These are phyloP conservation scores for Volucella inanis DNA, from an alignment of 2,888 invertebrate species.

Conservation along the genomic window DNA sequence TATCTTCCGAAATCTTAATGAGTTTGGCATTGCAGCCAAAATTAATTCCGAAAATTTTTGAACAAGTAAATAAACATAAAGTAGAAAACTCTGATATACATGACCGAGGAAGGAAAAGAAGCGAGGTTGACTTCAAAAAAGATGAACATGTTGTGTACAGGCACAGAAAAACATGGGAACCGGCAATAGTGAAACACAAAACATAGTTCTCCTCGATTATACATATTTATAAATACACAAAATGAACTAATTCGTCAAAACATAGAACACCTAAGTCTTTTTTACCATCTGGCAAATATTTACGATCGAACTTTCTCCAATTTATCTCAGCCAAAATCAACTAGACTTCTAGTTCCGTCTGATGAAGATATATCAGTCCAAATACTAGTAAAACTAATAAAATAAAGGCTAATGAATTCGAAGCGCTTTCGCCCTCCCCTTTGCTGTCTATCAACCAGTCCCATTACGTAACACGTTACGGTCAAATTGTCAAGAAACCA, in stretches of 20 bases:
- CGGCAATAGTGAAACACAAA: not conserved
- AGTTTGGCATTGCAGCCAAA: too few relatives aligned
- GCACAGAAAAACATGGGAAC: not conserved
- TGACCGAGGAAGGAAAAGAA: too few relatives aligned
- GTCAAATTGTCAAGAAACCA: slow-evolving; percentile 6
- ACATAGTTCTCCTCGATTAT: slow-evolving; percentile 1
- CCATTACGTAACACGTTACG: slow-evolving; percentile 1
- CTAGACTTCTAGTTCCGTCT: not conserved
- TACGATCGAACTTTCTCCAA: not conserved
- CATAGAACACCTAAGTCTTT: slow-evolving; percentile 4
- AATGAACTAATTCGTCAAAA: slow-evolving; percentile 9
- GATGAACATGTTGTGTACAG: too few relatives aligned
- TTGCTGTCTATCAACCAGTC: not conserved
- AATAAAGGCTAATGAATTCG: not conserved
- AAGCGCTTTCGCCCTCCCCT: not conserved
- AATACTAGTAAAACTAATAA: not conserved
- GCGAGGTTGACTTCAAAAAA: too few relatives aligned
- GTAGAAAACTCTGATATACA: too few relatives aligned
- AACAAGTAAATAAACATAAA: too few relatives aligned
- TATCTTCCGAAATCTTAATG: too few relatives aligned
- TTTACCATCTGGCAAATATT: slow-evolving; percentile 1
- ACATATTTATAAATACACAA: slow-evolving; percentile 3
- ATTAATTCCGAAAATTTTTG: too few relatives aligned
- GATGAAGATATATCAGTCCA: not conserved
- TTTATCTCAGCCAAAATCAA: too few relatives aligned